Percentiles rank a stretch among this genome's conserved stretches.
Evolutionary conservation across 2,797 vertebrate genomes (phyloP).

Genomic region (Phataginus tetradactyla): DNA sequence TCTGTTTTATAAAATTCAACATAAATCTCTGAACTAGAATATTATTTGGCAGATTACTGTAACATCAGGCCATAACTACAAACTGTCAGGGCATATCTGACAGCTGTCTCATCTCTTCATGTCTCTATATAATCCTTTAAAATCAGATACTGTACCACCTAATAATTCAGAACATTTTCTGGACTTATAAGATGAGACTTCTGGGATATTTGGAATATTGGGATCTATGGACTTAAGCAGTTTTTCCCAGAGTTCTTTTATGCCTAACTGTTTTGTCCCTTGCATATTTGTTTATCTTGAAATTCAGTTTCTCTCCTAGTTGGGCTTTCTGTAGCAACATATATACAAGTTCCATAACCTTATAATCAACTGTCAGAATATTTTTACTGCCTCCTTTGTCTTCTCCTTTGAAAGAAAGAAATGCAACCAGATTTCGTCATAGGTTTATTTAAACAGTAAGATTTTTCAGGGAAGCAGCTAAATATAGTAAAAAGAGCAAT

Average conservation of each 20-base stretch:
- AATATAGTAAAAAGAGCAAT: conserved; percentile 16
- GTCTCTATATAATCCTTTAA: conserved; percentile 61
- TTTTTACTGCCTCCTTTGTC: conserved; percentile 6
- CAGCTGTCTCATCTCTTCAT: conserved; percentile 53
- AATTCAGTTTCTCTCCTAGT: not conserved
- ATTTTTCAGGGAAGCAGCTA: conserved; percentile 16
- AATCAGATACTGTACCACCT: conserved; percentile 44
- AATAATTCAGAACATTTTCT: conserved; percentile 54
- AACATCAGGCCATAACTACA: conserved; percentile 46
- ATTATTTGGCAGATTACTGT: conserved; percentile 64
- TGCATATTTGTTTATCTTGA: conserved; percentile 15
- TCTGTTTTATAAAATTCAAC: conserved; percentile 65
- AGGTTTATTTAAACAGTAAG: not conserved
- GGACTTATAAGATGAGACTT: conserved; percentile 36
- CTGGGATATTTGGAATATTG: conserved; percentile 32
- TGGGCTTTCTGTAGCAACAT: conserved; percentile 12
- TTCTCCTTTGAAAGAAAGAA: conserved; percentile 44
- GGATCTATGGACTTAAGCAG: conserved; percentile 13
- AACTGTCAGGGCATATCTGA: conserved; percentile 57
- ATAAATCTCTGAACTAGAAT: conserved; percentile 55
- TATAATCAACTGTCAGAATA: not conserved
- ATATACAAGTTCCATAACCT: not conserved
- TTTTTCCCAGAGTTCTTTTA: not conserved
- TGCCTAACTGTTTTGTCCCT: not conserved
- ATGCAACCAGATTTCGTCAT: not conserved